These are phyloP conservation scores for Colostygia pectinataria DNA, from an alignment of 2,888 invertebrate species.

Conservation along the genomic window DNA sequence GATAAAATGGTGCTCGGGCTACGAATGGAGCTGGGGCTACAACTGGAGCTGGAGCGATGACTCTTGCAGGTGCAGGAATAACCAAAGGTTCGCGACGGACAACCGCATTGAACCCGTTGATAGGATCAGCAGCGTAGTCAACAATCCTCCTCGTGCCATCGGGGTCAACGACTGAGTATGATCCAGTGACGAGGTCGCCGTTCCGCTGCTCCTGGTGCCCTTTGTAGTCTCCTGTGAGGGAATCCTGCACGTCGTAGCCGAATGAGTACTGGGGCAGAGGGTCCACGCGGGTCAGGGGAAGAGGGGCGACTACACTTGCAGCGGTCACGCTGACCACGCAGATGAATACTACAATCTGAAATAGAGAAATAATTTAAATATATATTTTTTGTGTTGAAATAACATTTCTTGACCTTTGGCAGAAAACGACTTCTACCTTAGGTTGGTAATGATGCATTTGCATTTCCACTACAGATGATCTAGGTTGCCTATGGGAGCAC, in stretches of 20 bases:
- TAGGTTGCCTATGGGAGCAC: too few relatives aligned
- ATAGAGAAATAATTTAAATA: constrained; percentile 18
- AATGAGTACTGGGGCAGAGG: constrained; percentile 81
- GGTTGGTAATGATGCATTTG: too few relatives aligned
- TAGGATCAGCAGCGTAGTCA: constrained; percentile 80
- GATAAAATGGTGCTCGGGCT: constrained; percentile 43
- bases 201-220: constrained; percentile 81
- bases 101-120: constrained; percentile 83
- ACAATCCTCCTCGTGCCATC: constrained; percentile 82
- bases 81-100: constrained; percentile 80
- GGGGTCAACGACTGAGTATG: constrained; percentile 80
- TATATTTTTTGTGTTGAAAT: too few relatives aligned
- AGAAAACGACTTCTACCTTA: too few relatives aligned
- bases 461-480: too few relatives aligned
- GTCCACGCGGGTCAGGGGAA: constrained; percentile 63
- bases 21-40: constrained; percentile 50
- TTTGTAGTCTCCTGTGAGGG: constrained; percentile 83
- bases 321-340: constrained; percentile 62
- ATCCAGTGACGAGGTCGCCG: constrained; percentile 82
- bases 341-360: constrained; percentile 80
- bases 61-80: constrained; percentile 48
- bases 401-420: too few relatives aligned
- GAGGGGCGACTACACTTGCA: constrained; percentile 66
- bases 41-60: constrained; percentile 51
- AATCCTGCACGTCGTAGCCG: constrained; percentile 83